A percentile compares a stretch with the other conserved stretches of the same genome.
Evolutionary conservation across 2,888 invertebrate species (phyloP).

Genomic region (Sarcophaga subvicina): DNA sequence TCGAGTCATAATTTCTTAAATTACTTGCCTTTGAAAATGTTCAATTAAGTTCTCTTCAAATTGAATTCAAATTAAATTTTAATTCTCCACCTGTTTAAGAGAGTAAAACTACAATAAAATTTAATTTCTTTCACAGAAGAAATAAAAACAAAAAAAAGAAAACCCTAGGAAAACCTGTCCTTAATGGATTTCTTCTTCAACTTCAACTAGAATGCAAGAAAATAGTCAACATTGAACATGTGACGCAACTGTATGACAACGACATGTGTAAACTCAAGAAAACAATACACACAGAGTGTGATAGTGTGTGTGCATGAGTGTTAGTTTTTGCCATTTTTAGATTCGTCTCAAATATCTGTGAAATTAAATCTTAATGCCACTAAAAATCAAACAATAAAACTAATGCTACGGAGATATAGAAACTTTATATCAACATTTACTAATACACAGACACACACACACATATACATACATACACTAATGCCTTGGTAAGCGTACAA

Average conservation of each 20-base stretch:
- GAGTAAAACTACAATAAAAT: too few relatives aligned
- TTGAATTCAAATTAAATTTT: neutral
- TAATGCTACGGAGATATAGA: constrained; percentile 52
- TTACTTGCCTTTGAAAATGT: too few relatives aligned
- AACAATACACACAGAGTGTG: neutral
- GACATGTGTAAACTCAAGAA: neutral
- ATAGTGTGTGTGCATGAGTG: neutral
- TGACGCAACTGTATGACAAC: neutral
- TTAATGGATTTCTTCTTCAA: too few relatives aligned
- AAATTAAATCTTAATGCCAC: constrained; percentile 67
- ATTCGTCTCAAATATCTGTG: constrained; percentile 38
- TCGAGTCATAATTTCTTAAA: too few relatives aligned
- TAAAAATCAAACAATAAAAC: constrained; percentile 67
- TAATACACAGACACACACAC: constrained; percentile 1
- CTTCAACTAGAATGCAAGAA: too few relatives aligned
- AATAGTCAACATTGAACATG: neutral
- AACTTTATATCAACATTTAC: constrained; percentile 44
- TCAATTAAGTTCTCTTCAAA: neutral
- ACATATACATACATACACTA: neutral
- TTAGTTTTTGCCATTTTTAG: neutral
- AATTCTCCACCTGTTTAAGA: neutral
- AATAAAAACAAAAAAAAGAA: too few relatives aligned
- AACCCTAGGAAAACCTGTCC: too few relatives aligned
- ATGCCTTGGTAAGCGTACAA: neutral
- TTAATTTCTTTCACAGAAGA: too few relatives aligned